Conservation (phyloP, 2,888 invertebrate genomes). For the Lasioglossum morio region DNA sequence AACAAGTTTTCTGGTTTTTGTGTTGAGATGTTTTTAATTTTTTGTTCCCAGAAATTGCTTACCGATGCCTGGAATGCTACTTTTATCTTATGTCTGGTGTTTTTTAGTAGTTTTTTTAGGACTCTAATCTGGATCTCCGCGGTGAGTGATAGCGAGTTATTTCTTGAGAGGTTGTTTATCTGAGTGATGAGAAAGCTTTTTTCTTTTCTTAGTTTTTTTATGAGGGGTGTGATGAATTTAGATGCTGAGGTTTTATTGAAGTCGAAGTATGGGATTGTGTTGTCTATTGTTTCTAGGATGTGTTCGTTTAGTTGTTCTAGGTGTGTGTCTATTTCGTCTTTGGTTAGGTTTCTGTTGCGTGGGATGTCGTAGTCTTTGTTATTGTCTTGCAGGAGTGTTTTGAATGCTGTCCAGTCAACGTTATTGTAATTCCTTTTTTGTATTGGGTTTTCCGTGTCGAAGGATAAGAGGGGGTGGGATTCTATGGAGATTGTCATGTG, state of each 20-base stretch:
- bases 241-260: background rate
- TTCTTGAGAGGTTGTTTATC: background rate
- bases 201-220: background rate
- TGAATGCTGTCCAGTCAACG: background rate
- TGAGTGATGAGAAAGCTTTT: background rate
- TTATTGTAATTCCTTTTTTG: background rate
- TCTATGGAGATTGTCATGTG: no score
- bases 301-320: background rate
- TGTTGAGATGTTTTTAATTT: background rate
- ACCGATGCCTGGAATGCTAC: background rate
- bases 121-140: background rate
- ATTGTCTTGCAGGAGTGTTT: background rate
- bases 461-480: no score
- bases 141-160: background rate
- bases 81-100: background rate
- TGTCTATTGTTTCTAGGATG: background rate
- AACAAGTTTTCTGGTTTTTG: background rate
- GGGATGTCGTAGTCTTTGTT: background rate
- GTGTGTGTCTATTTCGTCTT: constrained; percentile 6
- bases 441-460: no score
- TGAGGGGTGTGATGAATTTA: constrained; percentile 1
- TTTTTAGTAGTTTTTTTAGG: background rate
- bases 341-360: constrained; percentile 7
- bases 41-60: background rate
- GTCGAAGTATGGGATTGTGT: background rate